phyloP scores from a whole-genome alignment of 2,888 invertebrate species.

The Mactromeris polynyma region DNA sequence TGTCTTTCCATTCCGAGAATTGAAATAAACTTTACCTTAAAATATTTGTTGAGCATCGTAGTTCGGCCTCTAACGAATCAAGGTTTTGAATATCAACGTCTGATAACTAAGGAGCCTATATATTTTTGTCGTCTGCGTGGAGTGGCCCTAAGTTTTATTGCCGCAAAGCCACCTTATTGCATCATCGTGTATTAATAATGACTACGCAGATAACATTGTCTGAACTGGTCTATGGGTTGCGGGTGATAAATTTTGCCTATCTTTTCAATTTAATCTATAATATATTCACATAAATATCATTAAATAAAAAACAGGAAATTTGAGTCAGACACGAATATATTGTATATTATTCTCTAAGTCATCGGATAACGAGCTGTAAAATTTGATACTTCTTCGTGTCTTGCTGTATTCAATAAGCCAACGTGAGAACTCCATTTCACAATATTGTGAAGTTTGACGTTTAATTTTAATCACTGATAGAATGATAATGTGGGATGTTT shows the following conservation, averaged over 20 bases:
- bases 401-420: constrained; percentile 19
- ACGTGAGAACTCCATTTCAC: constrained; percentile 33
- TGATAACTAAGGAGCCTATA: not conserved
- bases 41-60: not conserved
- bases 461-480: constrained; percentile 42
- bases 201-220: not conserved
- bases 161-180: not conserved
- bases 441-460: constrained; percentile 30
- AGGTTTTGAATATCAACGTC: not conserved
- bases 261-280: constrained; percentile 39
- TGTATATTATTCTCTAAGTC: constrained; percentile 31
- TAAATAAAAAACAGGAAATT: constrained; percentile 44
- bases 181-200: not conserved
- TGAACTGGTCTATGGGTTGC: not conserved
- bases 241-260: constrained; percentile 38
- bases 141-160: not conserved
- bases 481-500: constrained; percentile 19
- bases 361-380: constrained; percentile 27
- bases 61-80: not conserved
- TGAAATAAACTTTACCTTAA: too few species aligned
- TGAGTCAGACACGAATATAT: constrained; percentile 43
- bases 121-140: not conserved
- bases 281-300: constrained; percentile 40
- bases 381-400: constrained; percentile 32
- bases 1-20: too few species aligned